Evolutionary conservation across 2,888 invertebrate genomes (phyloP), one percentile per base, ranked within the genome.

Genomic region (Lasioglossum pauxillum): DNA sequence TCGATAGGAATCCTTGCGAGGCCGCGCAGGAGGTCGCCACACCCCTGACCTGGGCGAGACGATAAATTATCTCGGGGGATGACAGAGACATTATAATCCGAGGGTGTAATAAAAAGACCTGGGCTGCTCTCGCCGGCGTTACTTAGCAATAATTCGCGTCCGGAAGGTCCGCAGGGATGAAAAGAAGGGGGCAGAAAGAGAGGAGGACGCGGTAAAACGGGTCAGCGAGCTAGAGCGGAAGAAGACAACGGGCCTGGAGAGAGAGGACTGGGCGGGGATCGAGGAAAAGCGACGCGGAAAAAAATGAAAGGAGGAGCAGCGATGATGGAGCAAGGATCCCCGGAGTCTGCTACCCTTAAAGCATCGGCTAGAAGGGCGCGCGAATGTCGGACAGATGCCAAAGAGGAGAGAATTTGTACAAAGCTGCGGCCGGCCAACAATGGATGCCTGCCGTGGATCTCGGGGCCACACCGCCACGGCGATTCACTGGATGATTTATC

Each of bases 51-150:
- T 67, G 16, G 60, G 31, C 57, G 53, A n/a, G 69, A 75, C 93
- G 89, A 93, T 93, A 93, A 92, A 93, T 93, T 92, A 92, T 90
- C 88, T 88, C 73, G 83, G 79, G 91, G 92, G 90, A 94, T 93
- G 93, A 93, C 93, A 91, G 90, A 93, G 93, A 93, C 94, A 90
- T 94, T 93, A 92, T 93, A 93, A 93, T 93, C 93, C 89, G 75
- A 78, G 85, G 88, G 82, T 88, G 83, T 86, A 88, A 90, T 90
- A 90, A 90, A 92, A 90, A 91, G 90, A 79, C 76, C 76, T 71
- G 77, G 44, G 78, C 80, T 82, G 71, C 71, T 81, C 74, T 69
- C 46, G 75, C 67, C 84, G 86, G 75, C 90, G 91, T 90, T 90
- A 91, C 90, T 90, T 88, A 81, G 90, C 88, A 86, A 91, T 91